phyloP scores from a whole-genome alignment of 2,888 invertebrate genomes.

The Agriopis marginaria region DNA sequence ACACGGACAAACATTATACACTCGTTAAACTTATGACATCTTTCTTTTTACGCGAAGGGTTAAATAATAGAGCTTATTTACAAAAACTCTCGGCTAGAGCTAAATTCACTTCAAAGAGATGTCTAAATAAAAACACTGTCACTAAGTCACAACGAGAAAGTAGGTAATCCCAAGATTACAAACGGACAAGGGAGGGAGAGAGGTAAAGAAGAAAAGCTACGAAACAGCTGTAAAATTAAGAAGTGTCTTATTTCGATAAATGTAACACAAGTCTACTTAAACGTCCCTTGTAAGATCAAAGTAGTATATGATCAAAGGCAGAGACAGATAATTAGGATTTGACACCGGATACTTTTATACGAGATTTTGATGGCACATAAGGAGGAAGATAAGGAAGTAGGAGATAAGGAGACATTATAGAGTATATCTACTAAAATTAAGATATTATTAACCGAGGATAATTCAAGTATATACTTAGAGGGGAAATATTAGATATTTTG shows the following conservation, averaged over 20 bases:
- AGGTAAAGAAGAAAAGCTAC: not conserved
- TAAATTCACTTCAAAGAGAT: not conserved
- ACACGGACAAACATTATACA: no score
- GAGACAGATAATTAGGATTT: not conserved
- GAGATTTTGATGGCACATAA: not conserved
- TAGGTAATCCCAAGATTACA: conserved; percentile 36
- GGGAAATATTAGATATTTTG: not conserved
- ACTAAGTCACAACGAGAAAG: not conserved
- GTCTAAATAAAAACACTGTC: not conserved
- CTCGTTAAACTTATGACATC: no score
- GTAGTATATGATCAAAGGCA: conserved; percentile 7
- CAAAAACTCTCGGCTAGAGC: not conserved
- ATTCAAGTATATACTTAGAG: not conserved
- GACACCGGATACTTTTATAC: not conserved
- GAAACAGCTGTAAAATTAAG: conserved; percentile 2
- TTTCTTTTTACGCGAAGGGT: no score
- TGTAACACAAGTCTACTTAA: conserved; percentile 1
- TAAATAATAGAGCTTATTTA: not conserved
- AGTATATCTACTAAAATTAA: not conserved
- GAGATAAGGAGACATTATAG: no score
- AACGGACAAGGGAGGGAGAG: not conserved
- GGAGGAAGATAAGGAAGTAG: not conserved
- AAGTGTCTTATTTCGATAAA: conserved; percentile 3
- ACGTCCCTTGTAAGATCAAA: conserved; percentile 3
- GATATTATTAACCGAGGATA: not conserved